Evolutionary conservation across 2,113 vertebrate species (phyloP), one percentile per base, ranked within the genome.

Genomic region (Calonectris borealis): DNA sequence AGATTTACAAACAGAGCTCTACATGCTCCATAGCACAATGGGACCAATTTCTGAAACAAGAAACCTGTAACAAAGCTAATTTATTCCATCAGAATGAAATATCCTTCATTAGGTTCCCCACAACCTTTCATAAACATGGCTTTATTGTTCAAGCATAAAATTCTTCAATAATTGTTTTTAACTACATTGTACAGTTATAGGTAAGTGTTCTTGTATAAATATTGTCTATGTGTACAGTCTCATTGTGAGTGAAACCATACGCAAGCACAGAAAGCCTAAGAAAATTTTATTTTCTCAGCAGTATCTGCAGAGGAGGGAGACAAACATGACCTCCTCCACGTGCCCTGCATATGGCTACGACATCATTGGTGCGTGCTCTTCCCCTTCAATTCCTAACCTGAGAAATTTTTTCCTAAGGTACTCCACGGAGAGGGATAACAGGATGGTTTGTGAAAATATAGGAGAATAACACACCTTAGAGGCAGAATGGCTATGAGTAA

Each of bases 11-110:
- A 89, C 16, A 0, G 57, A 96, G 73, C 46, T 72, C 80, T 80
- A 51, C 70, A 91, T 85, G 95, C 49, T 91, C 58, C 75, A 38
- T 5, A 96, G 94, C 77, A 91, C 95, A 93, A 58, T 46, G 75
- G 83, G 91, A 95, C 89, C 81, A 83, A 88, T 94, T 95, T 93
- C 91, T 96, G 73, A 91, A 94, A 72, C 40, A 90, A 91, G 89
- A 90, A 95, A 83, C 66, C 78, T 89, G 44, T 83, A 83, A 89
- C 89, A 85, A 93, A 87, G 78, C 81, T 97, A 62, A 96, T 93
- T 95, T 95, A 95, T 93, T 96, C 91, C 58, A 91, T 77, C 66
- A 85, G 81, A 87, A 88, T 83, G 77, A 89, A 95, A 85, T 85
- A 95, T 34, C 44, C 44, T 92, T 96, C 83, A 79, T 94, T 96